A percentile compares a stretch with the other conserved stretches of the same genome.
These are phyloP conservation scores for Ganaspis sp. DNA, from an alignment of 1,140 invertebrate species.

Conservation along the genomic window DNA sequence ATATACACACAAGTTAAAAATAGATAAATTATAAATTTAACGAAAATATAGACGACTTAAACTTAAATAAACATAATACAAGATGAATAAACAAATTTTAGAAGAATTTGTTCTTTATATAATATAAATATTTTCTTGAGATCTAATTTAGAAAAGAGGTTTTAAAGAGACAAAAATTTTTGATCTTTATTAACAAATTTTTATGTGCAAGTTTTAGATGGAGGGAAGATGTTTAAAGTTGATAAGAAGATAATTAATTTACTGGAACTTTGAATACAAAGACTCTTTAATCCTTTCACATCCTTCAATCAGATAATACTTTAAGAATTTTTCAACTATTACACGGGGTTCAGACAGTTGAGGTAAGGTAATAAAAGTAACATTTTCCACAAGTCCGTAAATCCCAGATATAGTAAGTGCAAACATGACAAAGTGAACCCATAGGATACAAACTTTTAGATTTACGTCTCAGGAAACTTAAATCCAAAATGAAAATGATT, in stretches of 20 bases:
- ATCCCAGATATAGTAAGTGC: not conserved
- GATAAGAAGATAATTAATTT: not conserved
- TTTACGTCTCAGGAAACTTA: not conserved
- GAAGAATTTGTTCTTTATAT: too few relatives aligned
- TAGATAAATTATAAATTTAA: too few relatives aligned
- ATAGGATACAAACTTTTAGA: constrained; percentile 4
- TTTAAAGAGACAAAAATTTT: too few relatives aligned
- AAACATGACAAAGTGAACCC: not conserved
- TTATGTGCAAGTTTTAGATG: too few relatives aligned
- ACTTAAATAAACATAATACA: too few relatives aligned
- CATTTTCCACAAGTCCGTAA: not conserved
- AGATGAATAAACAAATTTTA: too few relatives aligned
- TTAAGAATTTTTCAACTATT: not conserved
- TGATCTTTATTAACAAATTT: too few relatives aligned
- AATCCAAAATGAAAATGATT: not conserved
- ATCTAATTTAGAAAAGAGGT: too few relatives aligned
- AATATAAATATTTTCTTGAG: too few relatives aligned
- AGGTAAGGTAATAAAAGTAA: not conserved
- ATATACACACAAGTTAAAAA: too few relatives aligned
- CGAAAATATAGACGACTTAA: too few relatives aligned
- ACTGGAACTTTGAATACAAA: not conserved
- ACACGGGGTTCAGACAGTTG: not conserved
- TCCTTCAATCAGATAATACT: not conserved
- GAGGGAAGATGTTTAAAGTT: too few relatives aligned
- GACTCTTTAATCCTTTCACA: not conserved